Conservation (phyloP, 2,888 invertebrate genomes). For the Bellardia pandia region DNA sequence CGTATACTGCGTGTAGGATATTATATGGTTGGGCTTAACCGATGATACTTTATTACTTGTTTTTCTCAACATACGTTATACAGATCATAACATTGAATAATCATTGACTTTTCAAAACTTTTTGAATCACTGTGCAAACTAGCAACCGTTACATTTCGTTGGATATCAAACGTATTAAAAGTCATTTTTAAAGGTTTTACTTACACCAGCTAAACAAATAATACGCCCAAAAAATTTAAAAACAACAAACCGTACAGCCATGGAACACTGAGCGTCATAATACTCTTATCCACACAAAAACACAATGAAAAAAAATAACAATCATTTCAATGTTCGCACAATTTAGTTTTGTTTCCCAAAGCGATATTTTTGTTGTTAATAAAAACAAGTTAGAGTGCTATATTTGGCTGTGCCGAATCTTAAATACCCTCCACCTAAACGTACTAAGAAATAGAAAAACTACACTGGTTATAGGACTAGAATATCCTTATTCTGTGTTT, state of each 20-base stretch:
- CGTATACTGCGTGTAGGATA: too few relatives aligned
- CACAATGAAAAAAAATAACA: not conserved
- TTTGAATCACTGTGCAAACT: not conserved
- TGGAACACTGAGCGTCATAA: not conserved
- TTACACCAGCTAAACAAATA: constrained; percentile 16
- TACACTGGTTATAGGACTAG: too few relatives aligned
- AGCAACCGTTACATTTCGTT: constrained; percentile 4
- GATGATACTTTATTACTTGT: too few relatives aligned
- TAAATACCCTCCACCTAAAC: too few relatives aligned
- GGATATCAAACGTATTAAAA: constrained; percentile 16
- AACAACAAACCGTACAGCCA: constrained; percentile 15
- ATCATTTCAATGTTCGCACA: constrained; percentile 42
- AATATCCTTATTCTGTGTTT: too few relatives aligned
- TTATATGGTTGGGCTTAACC: too few relatives aligned
- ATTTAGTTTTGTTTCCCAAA: constrained; percentile 54
- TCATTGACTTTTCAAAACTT: too few relatives aligned
- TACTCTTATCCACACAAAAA: not conserved
- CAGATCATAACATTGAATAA: too few relatives aligned
- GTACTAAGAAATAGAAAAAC: too few relatives aligned
- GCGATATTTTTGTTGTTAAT: constrained; percentile 23
- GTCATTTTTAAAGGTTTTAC: constrained; percentile 25
- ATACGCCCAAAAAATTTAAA: not conserved
- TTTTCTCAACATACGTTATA: too few relatives aligned
- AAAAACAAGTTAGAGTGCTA: not conserved
- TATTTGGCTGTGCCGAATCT: too few relatives aligned